Evolutionary conservation across 2,888 invertebrate species (phyloP).

Genomic region (Rhagophthalmus giganteus): DNA sequence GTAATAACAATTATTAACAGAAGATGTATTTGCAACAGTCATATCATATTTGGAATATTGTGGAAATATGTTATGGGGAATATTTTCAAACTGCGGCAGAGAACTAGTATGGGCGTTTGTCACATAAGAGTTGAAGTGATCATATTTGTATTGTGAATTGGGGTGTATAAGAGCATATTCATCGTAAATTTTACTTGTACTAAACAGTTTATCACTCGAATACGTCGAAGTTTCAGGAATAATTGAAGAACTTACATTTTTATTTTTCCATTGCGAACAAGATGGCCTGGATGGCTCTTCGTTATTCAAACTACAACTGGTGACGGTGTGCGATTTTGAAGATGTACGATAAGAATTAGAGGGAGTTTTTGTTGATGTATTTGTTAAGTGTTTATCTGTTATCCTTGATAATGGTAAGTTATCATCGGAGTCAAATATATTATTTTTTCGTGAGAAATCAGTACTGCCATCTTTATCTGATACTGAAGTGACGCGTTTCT

Average conservation of each 20-base stretch:
- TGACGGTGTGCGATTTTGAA: constrained; percentile 16
- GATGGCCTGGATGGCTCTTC: constrained; percentile 14
- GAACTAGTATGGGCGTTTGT: too few relatives aligned
- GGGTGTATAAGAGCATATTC: too few relatives aligned
- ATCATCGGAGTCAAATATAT: constrained; percentile 17
- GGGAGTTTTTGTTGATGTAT: constrained; percentile 5
- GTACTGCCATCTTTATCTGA: constrained; percentile 11
- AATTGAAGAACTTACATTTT: constrained; percentile 1
- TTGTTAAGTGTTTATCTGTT: constrained; percentile 12
- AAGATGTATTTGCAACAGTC: constrained; percentile 1
- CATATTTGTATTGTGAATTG: too few relatives aligned
- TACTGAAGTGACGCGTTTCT: constrained; percentile 1
- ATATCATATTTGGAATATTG: constrained; percentile 1
- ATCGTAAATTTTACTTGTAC: too few relatives aligned
- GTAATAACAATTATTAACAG: constrained; percentile 20
- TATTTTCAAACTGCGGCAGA: too few relatives aligned
- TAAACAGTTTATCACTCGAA: not conserved
- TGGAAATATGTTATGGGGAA: not conserved
- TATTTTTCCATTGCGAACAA: constrained; percentile 17
- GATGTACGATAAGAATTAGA: not conserved
- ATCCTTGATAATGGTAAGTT: constrained; percentile 20
- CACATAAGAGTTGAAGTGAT: too few relatives aligned
- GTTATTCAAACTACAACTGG: constrained; percentile 5
- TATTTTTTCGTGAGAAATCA: constrained; percentile 12
- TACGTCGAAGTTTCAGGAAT: not conserved